Evolutionary conservation across 2,888 invertebrate genomes (phyloP).

Genomic region (Drosophila niveifrons): DNA sequence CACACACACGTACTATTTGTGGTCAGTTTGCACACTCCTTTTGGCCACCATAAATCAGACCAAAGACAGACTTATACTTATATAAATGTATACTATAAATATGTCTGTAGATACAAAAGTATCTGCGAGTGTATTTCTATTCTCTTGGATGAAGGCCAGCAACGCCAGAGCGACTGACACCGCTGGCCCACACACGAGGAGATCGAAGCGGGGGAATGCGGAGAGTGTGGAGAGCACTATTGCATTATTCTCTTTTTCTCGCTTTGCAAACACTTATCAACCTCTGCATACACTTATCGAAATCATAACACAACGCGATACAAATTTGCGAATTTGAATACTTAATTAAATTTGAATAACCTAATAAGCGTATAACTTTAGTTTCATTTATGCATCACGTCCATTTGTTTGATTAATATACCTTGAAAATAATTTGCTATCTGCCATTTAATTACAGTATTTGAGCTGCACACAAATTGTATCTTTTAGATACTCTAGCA

Average conservation of each 20-base stretch:
- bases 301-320: background rate
- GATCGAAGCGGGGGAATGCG: constrained; percentile 15
- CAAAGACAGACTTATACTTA: background rate
- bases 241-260: constrained; percentile 34
- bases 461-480: background rate
- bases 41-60: constrained; percentile 45
- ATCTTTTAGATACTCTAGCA: background rate
- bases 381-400: background rate
- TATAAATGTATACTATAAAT: constrained; percentile 1
- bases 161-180: constrained; percentile 23
- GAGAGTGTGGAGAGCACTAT: constrained; percentile 26
- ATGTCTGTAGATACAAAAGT: constrained; percentile 18
- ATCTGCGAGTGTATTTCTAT: constrained; percentile 45
- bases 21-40: constrained; percentile 44
- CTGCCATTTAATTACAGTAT: background rate
- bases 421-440: background rate
- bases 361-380: background rate
- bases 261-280: background rate
- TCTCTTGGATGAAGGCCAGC: constrained; percentile 68
- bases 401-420: background rate
- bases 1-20: background rate
- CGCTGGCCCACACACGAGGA: constrained; percentile 54
- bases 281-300: constrained; percentile 33
- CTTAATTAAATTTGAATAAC: background rate
- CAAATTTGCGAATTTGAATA: background rate